Evolutionary conservation across 2,888 invertebrate genomes (phyloP).

Genomic region (Pachydiplax longipennis): DNA sequence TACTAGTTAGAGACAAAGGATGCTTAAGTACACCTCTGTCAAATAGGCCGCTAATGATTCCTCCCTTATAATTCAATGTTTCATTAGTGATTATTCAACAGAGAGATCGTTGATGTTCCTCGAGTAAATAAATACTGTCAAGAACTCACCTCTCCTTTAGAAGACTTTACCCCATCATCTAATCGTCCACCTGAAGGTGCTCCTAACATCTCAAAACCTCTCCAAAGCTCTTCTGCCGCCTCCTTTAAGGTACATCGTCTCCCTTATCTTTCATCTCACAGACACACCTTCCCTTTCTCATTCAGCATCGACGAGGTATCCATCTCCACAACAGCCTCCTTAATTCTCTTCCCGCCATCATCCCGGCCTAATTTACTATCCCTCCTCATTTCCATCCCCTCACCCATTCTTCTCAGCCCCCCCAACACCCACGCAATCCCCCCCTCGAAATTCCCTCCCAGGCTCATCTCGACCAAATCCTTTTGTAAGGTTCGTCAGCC

Average conservation of each 20-base stretch:
- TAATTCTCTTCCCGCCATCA: not conserved
- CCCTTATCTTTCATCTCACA: not conserved
- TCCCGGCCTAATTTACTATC: not conserved
- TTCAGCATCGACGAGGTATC: not conserved
- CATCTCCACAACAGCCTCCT: not conserved
- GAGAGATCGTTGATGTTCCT: no score
- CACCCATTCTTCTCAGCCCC: not conserved
- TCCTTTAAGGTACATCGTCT: not conserved
- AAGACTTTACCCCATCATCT: not conserved
- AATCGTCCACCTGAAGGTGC: not conserved
- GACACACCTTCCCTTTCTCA: not conserved
- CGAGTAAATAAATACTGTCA: not conserved
- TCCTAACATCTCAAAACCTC: not conserved
- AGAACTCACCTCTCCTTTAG: not conserved
- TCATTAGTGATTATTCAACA: no score
- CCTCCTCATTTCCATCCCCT: not conserved
- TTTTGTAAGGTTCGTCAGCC: slow-evolving; percentile 17
- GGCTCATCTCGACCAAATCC: not conserved
- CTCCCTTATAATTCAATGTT: no score
- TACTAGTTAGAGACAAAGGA: no score
- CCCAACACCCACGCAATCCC: not conserved
- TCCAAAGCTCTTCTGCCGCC: not conserved
- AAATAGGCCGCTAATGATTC: no score
- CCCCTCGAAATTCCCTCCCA: not conserved
- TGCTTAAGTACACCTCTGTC: no score